Evolutionary conservation across 2,888 invertebrate genomes (phyloP).

Genomic region (Ormyrus labotus): DNA sequence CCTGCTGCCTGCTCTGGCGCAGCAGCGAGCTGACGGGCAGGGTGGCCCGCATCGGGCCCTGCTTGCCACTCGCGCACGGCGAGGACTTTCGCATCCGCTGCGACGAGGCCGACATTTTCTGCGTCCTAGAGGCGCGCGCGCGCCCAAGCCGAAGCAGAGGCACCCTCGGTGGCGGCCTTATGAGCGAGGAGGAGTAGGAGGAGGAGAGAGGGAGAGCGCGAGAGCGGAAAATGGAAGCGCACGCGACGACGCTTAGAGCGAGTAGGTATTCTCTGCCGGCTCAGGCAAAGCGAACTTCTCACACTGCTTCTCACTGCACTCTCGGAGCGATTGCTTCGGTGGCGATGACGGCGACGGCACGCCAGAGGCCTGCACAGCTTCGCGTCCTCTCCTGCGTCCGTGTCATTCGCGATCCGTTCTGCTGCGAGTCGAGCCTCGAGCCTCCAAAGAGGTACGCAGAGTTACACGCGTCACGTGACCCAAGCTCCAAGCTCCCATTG

Average conservation of each 20-base stretch:
- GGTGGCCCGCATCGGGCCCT: conserved; percentile 86
- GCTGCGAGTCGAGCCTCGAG: neutral
- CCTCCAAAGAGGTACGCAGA: neutral
- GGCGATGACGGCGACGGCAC: too few species aligned
- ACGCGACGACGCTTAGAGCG: neutral
- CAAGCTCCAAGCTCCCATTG: neutral
- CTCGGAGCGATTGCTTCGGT: neutral
- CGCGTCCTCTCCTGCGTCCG: conserved; percentile 10
- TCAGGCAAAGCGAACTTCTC: neutral
- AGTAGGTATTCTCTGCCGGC: neutral
- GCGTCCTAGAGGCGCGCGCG: neutral
- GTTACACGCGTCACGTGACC: conserved; percentile 24
- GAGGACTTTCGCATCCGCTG: conserved; percentile 81
- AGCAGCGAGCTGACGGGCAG: conserved; percentile 86
- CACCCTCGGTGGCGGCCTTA: neutral
- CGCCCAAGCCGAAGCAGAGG: neutral
- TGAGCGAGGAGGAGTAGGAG: too few species aligned
- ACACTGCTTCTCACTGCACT: neutral
- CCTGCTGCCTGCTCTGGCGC: conserved; percentile 79
- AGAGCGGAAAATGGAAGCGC: neutral
- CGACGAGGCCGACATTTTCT: conserved; percentile 73
- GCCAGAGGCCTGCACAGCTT: neutral
- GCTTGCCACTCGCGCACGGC: conserved; percentile 79
- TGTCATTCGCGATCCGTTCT: neutral
- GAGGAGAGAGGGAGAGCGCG: neutral